Evolutionary conservation across 2,797 vertebrate genomes (phyloP).

Genomic region (Gallinago stenura): DNA sequence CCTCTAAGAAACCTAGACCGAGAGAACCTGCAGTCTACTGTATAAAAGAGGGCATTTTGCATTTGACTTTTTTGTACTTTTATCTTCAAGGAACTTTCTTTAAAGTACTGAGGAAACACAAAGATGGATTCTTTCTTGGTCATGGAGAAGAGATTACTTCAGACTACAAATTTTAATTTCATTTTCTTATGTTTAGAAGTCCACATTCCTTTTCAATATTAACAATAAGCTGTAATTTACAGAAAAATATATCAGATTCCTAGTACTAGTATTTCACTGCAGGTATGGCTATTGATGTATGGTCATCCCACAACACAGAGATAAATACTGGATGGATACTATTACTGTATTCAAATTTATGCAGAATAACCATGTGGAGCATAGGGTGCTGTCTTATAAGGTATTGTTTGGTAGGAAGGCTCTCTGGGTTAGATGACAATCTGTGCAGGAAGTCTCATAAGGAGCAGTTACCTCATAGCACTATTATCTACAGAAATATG

Average conservation of each 20-base stretch:
- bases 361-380: neutral
- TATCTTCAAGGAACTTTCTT: neutral
- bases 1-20: neutral
- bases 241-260: no score
- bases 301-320: no score
- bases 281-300: no score
- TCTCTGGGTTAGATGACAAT: neutral
- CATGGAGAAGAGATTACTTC: neutral
- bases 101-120: neutral
- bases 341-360: neutral
- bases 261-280: no score
- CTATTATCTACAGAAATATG: fast-evolving
- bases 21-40: neutral
- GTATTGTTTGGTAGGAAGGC: neutral
- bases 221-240: no score
- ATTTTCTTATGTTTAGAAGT: no score
- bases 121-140: neutral
- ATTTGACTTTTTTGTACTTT: neutral
- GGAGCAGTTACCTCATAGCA: neutral
- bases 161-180: no score
- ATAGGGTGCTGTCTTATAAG: neutral
- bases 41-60: neutral
- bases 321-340: neutral
- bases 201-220: no score
- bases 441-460: neutral